Evolutionary conservation across 1,140 invertebrate genomes (phyloP).

Genomic region (Hyles vespertilio): DNA sequence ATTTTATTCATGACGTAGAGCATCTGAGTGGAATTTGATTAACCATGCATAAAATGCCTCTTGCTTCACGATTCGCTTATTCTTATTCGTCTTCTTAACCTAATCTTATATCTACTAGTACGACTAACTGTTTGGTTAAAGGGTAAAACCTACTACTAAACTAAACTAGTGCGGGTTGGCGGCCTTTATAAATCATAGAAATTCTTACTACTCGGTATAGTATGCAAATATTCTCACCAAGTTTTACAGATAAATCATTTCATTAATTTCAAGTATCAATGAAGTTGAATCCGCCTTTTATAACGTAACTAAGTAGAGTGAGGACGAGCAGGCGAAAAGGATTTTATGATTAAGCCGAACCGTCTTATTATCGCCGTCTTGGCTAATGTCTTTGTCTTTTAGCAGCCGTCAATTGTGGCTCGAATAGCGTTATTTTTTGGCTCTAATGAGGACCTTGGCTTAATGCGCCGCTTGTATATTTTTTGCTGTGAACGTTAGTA

Average conservation of each 20-base stretch:
- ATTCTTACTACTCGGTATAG: no score
- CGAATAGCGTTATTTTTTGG: constrained; percentile 3
- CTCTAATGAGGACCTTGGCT: constrained; percentile 11
- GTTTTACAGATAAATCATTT: no score
- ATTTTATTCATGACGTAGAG: no score
- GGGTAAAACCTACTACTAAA: no score
- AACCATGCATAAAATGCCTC: no score
- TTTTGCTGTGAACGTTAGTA: not conserved
- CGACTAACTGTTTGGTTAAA: no score
- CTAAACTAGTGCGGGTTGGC: no score
- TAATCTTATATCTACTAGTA: no score
- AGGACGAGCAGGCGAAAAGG: constrained; percentile 22
- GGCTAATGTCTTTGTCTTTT: constrained; percentile 15
- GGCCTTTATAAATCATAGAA: no score
- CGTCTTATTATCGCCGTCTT: constrained; percentile 20
- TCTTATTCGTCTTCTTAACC: no score
- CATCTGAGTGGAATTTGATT: no score
- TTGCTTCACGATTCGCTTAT: no score
- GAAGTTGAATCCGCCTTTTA: constrained; percentile 7
- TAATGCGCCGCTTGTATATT: not conserved
- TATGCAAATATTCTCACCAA: not conserved
- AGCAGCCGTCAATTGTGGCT: constrained; percentile 8
- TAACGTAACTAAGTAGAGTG: constrained; percentile 17
- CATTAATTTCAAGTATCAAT: constrained; percentile 16
- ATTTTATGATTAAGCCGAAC: constrained; percentile 25